Percentiles rank a stretch among this genome's conserved stretches.
These are phyloP conservation scores for Synanthedon formicaeformis DNA, from an alignment of 2,888 invertebrate species.

Conservation along the genomic window DNA sequence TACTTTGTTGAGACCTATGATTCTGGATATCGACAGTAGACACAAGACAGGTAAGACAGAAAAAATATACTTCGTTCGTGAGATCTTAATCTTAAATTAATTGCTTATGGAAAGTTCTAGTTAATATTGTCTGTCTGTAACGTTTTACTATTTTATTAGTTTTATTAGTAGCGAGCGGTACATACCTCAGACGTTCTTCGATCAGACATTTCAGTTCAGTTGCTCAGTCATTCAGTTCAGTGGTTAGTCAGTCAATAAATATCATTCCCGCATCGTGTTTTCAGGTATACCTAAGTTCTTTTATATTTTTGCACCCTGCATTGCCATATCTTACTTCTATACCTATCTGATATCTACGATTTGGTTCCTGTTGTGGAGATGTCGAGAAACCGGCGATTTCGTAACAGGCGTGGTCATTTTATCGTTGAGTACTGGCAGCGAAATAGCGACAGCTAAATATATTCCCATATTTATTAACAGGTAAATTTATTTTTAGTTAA, in stretches of 20 bases:
- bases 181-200: too few relatives aligned
- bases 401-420: background rate
- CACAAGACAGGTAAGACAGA: constrained; percentile 13
- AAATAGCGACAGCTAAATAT: background rate
- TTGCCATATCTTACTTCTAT: background rate
- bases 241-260: too few relatives aligned
- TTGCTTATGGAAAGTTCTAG: too few relatives aligned
- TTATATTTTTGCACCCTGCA: background rate
- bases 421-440: background rate
- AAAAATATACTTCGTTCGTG: background rate
- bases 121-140: too few relatives aligned
- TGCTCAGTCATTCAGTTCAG: too few relatives aligned
- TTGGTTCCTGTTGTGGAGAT: background rate
- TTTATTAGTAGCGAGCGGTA: too few relatives aligned
- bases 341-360: background rate
- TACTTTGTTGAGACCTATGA: constrained; percentile 15
- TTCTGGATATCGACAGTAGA: constrained; percentile 19
- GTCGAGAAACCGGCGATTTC: background rate
- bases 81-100: too few relatives aligned
- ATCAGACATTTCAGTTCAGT: too few relatives aligned
- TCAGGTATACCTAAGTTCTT: background rate
- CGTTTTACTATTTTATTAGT: too few relatives aligned
- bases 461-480: background rate
- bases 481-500: background rate
- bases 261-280: background rate